These are phyloP conservation scores for Thaleichthys pacificus DNA, from an alignment of 2,797 vertebrate genomes.

Conservation along the genomic window DNA sequence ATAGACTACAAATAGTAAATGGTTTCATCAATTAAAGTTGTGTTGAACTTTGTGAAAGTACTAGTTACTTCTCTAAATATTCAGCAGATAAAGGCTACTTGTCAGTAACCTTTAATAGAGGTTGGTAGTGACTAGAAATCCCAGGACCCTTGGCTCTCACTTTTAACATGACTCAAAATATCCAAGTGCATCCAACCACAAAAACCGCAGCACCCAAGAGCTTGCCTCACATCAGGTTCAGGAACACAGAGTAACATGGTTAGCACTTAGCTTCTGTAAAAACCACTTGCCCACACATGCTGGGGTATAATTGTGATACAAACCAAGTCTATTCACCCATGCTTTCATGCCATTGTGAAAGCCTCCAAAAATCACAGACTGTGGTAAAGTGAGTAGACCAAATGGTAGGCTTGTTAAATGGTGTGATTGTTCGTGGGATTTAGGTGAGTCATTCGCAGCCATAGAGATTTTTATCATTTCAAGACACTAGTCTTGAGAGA, in stretches of 20 bases:
- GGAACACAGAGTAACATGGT: conserved; percentile 30
- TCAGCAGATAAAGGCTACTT: background rate
- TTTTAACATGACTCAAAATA: conserved; percentile 32
- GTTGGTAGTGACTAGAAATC: conserved; percentile 16
- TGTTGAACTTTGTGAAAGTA: background rate
- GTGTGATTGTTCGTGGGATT: conserved; percentile 25
- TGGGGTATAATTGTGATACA: conserved; percentile 29
- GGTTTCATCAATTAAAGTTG: background rate
- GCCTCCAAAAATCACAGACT: conserved; percentile 25
- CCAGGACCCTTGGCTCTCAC: conserved; percentile 44
- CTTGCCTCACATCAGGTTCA: conserved; percentile 33
- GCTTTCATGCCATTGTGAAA: conserved; percentile 38
- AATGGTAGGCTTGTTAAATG: conserved; percentile 19
- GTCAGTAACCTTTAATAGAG: conserved; percentile 23
- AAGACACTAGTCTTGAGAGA: too few species aligned
- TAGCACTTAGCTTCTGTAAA: conserved; percentile 39
- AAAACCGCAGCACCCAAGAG: conserved; percentile 42
- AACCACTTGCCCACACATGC: conserved; percentile 39
- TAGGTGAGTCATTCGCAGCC: background rate
- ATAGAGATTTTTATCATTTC: too few species aligned
- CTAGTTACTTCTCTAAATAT: background rate
- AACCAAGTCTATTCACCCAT: conserved; percentile 24
- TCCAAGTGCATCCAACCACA: conserved; percentile 44
- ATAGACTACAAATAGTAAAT: background rate
- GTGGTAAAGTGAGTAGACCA: conserved; percentile 33